Conservation (phyloP, 2,113 vertebrate genomes). For the Larimichthys crocea region DNA sequence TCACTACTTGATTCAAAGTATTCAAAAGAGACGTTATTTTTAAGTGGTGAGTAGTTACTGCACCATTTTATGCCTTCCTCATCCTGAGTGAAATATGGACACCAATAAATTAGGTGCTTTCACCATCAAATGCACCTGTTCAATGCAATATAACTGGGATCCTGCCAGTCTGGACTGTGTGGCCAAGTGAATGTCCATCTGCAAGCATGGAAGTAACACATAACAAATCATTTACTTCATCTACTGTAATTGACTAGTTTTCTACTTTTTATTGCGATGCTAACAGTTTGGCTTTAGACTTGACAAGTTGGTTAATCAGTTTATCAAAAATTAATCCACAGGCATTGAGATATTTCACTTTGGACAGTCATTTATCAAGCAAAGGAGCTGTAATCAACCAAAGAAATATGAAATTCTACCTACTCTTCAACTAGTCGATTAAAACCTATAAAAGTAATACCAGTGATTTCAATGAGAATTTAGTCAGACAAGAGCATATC, state of each 20-base stretch:
- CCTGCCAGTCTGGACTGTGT: background rate
- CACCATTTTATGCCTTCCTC: background rate
- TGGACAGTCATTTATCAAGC: too few relatives aligned
- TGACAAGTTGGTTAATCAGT: background rate
- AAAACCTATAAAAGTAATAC: too few relatives aligned
- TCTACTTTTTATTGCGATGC: background rate
- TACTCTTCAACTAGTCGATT: too few relatives aligned
- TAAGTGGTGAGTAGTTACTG: background rate
- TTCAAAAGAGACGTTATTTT: constrained; percentile 31
- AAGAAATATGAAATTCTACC: too few relatives aligned
- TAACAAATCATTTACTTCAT: background rate
- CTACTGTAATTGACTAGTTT: background rate
- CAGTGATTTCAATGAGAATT: too few relatives aligned
- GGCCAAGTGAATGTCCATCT: background rate
- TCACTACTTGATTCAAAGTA: constrained; percentile 26
- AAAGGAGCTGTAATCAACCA: too few relatives aligned
- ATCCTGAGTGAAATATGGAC: constrained; percentile 1
- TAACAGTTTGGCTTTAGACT: background rate
- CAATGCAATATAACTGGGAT: background rate
- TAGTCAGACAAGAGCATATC: too few relatives aligned
- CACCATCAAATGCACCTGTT: background rate
- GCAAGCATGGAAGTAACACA: background rate
- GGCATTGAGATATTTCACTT: background rate
- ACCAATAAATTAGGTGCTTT: background rate
- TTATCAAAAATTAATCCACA: background rate